Evolutionary conservation across 2,797 vertebrate species (phyloP), one percentile per base, ranked within the genome.

Genomic region (Triplophysa yarkandensis): DNA sequence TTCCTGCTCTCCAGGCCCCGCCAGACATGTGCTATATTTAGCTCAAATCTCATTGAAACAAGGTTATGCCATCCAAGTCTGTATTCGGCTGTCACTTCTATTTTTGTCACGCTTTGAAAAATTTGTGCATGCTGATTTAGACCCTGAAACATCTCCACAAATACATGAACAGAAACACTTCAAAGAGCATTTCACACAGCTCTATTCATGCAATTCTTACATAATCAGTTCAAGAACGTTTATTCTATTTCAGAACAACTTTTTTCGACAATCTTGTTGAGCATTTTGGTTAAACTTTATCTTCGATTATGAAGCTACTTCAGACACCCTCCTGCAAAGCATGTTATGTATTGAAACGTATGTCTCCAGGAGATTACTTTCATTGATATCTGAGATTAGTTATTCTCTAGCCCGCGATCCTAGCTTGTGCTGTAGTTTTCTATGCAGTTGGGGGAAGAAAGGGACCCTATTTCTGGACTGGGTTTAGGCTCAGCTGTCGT

Each of bases 1-100:
- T 85, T 84, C 84, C 85, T 81, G 82, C 80, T 83, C 43, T 44
- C 46, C 19, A 81, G 80, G 71, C 88, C 88, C 87, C 83, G 90
- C 89, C 82, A 86, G 85, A 88, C 89, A 84, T 76, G 80, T 77
- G 67, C 90, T 90, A 91, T 92, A 88, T 89, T 90, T 91, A 91
- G 86, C 83, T 77, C 62, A 80, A 88, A 87, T 88, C 84, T 88
- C 81, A 30, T 82, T 82, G 89, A 91, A 93, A 92, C 87, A 91
- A 89, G 90, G 90, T 89, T 90, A 86, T 83, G 89, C 82, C 76
- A 84, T 86, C 83, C 83, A 85, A 85, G 89, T 83, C 87, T 85
- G 17, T 17, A 87, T 90, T 88, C 84, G 83, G 79, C 86, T 87
- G 87, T 87, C 81, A 78, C 82, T 81, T 77, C 74, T 84, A 68